These are phyloP conservation scores for Sterna hirundo DNA, from an alignment of 2,113 vertebrate species.

Conservation along the genomic window DNA sequence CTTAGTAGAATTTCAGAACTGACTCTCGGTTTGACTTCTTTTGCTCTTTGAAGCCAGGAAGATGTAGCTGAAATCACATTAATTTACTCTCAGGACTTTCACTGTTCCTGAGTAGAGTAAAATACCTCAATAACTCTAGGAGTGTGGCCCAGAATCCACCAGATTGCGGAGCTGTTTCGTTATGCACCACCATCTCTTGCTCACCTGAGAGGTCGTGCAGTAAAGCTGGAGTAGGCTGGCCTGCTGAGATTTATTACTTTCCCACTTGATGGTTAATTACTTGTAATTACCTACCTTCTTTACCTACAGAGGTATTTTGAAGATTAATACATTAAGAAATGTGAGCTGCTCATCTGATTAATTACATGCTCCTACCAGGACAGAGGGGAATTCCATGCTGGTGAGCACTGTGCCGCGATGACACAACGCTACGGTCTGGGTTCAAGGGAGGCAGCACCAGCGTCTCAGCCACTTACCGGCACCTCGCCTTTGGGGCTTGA, in stretches of 20 bases:
- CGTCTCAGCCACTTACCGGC: background rate
- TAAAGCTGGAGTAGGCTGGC: background rate
- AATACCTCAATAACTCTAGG: background rate
- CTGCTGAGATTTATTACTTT: background rate
- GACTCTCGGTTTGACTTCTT: background rate
- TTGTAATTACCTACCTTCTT: background rate
- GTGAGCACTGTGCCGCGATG: accelerated
- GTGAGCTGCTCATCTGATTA: background rate
- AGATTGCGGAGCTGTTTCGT: background rate
- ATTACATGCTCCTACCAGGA: background rate
- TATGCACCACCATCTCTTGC: accelerated
- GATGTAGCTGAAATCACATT: background rate
- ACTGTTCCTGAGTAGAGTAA: background rate
- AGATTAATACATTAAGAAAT: background rate
- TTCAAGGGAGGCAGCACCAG: background rate
- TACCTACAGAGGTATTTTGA: background rate
- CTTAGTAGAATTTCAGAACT: background rate
- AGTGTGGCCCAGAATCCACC: background rate
- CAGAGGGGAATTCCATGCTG: background rate
- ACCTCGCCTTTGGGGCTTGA: background rate
- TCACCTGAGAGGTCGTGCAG: background rate
- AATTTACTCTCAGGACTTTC: background rate
- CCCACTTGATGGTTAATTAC: background rate
- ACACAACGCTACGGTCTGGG: accelerated
- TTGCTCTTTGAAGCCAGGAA: background rate